phyloP scores from a whole-genome alignment of 2,113 vertebrate species.

The Oxyura jamaicensis region DNA sequence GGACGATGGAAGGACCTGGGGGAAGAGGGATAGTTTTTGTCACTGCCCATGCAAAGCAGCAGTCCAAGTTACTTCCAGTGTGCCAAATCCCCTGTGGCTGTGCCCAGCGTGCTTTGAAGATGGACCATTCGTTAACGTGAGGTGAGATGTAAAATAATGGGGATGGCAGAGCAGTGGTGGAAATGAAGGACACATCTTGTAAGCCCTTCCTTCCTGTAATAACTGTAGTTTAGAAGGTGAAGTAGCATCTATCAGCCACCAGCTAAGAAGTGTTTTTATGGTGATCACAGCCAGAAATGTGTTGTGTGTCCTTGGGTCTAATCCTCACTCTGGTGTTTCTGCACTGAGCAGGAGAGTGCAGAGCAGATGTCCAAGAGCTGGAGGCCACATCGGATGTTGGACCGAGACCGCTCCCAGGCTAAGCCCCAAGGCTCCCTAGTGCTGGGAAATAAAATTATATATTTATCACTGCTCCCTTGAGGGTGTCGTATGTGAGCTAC shows the following conservation, averaged over 20 bases:
- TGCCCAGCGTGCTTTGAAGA: not conserved
- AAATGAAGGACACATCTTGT: not conserved
- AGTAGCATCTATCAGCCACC: not conserved
- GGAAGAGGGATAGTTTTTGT: constrained; percentile 68
- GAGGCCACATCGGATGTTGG: rapidly evolving
- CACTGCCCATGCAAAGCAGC: constrained; percentile 3
- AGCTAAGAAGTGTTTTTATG: not conserved
- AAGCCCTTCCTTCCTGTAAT: not conserved
- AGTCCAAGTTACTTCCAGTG: not conserved
- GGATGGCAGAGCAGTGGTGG: not conserved
- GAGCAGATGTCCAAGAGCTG: not conserved
- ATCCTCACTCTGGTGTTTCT: not conserved
- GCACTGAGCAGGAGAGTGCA: not conserved
- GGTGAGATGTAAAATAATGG: not conserved
- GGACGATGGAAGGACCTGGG: constrained; percentile 83
- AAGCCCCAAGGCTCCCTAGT: not conserved
- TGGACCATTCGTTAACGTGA: not conserved
- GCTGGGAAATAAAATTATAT: not conserved
- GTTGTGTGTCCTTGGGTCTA: not conserved
- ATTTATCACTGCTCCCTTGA: not conserved
- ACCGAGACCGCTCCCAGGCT: not conserved
- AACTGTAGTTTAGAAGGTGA: not conserved
- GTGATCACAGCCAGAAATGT: not conserved
- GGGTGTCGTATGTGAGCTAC: not conserved
- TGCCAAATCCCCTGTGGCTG: not conserved